Conservation (phyloP, 2,113 vertebrate species). For the Muntiacus muntjak region DNA sequence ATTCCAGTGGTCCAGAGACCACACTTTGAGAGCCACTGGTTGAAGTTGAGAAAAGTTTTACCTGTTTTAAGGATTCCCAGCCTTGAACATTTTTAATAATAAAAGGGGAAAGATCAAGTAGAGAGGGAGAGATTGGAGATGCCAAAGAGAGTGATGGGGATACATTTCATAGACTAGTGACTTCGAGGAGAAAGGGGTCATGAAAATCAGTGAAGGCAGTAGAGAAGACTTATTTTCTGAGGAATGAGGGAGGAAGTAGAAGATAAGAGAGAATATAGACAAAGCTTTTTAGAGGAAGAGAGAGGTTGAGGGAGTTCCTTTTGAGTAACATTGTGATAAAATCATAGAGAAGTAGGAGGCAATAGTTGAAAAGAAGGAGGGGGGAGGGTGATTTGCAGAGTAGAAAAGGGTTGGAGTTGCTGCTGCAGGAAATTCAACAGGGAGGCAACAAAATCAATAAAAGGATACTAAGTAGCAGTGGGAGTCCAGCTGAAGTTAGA, state of each 20-base stretch:
- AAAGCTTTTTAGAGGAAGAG: neutral
- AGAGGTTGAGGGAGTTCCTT: neutral
- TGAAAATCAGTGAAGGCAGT: neutral
- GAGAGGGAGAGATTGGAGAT: neutral
- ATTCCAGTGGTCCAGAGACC: neutral
- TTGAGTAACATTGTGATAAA: neutral
- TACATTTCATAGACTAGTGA: neutral
- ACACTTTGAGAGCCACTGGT: neutral
- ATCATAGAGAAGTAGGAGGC: neutral
- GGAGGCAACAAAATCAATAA: conserved; percentile 16
- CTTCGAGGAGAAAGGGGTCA: neutral
- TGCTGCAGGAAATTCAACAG: neutral
- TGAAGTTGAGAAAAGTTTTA: neutral
- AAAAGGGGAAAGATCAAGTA: neutral
- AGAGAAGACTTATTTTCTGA: neutral
- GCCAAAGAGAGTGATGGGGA: neutral
- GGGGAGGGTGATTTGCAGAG: neutral
- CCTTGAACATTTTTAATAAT: neutral
- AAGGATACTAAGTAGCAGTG: neutral
- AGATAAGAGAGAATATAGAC: neutral
- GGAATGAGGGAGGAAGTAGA: neutral
- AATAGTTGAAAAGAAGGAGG: neutral
- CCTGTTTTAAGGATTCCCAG: neutral
- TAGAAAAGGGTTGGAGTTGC: neutral
- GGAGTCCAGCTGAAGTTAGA: neutral